These are phyloP conservation scores for Lasioglossum marginatum DNA, from an alignment of 2,888 invertebrate genomes.

Conservation along the genomic window DNA sequence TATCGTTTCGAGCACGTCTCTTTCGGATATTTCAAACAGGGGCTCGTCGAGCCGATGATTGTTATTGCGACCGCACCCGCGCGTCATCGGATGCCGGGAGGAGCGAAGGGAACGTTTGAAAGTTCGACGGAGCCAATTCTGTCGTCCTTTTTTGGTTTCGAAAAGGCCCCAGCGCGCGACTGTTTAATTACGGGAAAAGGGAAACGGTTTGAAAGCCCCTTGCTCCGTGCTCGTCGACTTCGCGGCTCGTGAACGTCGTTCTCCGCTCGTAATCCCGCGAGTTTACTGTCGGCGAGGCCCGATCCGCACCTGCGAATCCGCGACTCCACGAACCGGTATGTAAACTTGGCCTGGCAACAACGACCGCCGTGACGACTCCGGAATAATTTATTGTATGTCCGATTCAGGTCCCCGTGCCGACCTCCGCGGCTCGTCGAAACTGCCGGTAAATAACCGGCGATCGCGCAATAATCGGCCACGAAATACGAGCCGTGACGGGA, in stretches of 20 bases:
- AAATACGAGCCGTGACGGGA: background rate
- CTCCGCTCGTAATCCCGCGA: conserved; percentile 36
- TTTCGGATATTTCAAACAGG: background rate
- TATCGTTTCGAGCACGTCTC: background rate
- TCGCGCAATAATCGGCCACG: background rate
- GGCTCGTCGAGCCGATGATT: too few relatives aligned
- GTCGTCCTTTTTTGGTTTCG: background rate
- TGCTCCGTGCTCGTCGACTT: conserved; percentile 24
- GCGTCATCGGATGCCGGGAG: background rate
- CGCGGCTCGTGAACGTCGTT: conserved; percentile 38
- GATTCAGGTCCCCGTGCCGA: background rate
- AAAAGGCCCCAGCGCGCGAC: background rate
- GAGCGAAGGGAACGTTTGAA: background rate
- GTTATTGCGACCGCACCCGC: too few relatives aligned
- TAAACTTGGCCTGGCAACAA: conserved; percentile 26
- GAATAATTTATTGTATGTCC: conserved; percentile 35
- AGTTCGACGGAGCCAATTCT: background rate
- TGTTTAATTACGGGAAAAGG: conserved; percentile 21
- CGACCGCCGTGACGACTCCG: background rate
- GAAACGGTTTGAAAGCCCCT: conserved; percentile 10
- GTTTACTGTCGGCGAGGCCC: conserved; percentile 42
- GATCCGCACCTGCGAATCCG: conserved; percentile 44
- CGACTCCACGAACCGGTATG: background rate
- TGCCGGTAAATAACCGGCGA: conserved; percentile 14
- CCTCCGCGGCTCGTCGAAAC: background rate